phyloP scores from a whole-genome alignment of 2,888 invertebrate species.

The Drosophila pseudotalamancana region DNA sequence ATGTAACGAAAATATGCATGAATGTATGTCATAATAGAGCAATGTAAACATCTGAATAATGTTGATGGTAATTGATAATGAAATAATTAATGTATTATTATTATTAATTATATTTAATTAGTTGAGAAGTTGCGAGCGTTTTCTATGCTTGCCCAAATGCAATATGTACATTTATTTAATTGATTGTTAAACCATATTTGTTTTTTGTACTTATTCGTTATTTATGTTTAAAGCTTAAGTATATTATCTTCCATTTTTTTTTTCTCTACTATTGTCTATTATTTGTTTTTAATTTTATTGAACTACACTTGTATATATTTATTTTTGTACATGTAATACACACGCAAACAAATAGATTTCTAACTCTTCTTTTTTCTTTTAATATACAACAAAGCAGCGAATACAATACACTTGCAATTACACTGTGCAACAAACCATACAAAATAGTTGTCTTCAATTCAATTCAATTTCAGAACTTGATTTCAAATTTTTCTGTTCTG shows the following conservation, averaged over 20 bases:
- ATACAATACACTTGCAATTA: conserved; percentile 17
- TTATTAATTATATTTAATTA: conserved; percentile 41
- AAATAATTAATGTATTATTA: conserved; percentile 7
- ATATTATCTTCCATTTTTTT: conserved; percentile 3
- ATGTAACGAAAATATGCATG: conserved; percentile 15
- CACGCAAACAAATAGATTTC: conserved; percentile 17
- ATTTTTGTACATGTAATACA: conserved; percentile 14
- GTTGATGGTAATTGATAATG: conserved; percentile 34
- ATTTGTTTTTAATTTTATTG: conserved; percentile 43
- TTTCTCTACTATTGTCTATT: neutral
- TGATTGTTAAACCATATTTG: conserved; percentile 65
- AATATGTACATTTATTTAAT: conserved; percentile 52
- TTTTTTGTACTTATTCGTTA: conserved; percentile 66
- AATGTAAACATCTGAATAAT: conserved; percentile 28
- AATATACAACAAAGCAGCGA: conserved; percentile 22
- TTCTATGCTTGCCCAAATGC: conserved; percentile 37
- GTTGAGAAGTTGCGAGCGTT: conserved; percentile 32
- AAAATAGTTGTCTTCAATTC: conserved; percentile 1
- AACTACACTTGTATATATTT: conserved; percentile 37
- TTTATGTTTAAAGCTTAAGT: conserved; percentile 58
- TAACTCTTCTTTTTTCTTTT: conserved; percentile 2
- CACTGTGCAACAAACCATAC: conserved; percentile 41
- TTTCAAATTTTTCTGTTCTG: conserved; percentile 2
- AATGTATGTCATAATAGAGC: conserved; percentile 22
- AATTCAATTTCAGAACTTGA: neutral